These are phyloP conservation scores for Itoplectis maculator DNA, from an alignment of 2,888 invertebrate genomes.

Conservation along the genomic window DNA sequence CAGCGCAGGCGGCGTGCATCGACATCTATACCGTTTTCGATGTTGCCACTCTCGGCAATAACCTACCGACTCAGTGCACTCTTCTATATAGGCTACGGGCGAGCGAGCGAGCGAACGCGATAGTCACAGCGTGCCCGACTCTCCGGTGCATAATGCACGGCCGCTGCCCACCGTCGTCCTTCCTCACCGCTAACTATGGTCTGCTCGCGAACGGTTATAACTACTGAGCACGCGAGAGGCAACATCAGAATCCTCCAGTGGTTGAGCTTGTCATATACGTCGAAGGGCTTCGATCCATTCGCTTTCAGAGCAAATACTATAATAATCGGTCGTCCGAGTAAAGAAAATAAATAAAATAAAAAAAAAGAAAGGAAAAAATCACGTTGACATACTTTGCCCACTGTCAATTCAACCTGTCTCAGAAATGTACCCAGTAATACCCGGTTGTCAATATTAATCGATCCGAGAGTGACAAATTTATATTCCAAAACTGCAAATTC, in stretches of 20 bases:
- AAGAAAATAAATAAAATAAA: not conserved
- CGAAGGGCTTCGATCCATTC: slow-evolving; percentile 9
- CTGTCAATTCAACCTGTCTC: not conserved
- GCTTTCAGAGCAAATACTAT: slow-evolving; percentile 1
- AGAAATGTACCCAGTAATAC: not conserved
- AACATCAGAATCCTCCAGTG: slow-evolving; percentile 15
- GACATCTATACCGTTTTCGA: not conserved
- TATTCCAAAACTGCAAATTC: not conserved
- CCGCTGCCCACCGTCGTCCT: slow-evolving; percentile 40
- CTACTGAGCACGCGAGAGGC: slow-evolving; percentile 56
- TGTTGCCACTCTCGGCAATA: slow-evolving; percentile 23
- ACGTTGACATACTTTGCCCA: not conserved
- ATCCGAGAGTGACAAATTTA: not conserved
- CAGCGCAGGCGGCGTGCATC: not conserved
- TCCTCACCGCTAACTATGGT: slow-evolving; percentile 66
- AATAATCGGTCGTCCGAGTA: not conserved
- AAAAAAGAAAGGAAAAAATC: not conserved
- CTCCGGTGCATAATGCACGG: slow-evolving; percentile 32
- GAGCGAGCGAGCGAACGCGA: too few relatives aligned
- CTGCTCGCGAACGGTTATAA: slow-evolving; percentile 64
- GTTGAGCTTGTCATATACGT: slow-evolving; percentile 12
- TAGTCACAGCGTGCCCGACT: not conserved
- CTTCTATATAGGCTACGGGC: slow-evolving; percentile 44
- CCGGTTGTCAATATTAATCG: not conserved
- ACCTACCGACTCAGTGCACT: slow-evolving; percentile 56